Evolutionary conservation across 2,797 vertebrate species (phyloP), one percentile per base, ranked within the genome.

Genomic region (Siniperca obscura): DNA sequence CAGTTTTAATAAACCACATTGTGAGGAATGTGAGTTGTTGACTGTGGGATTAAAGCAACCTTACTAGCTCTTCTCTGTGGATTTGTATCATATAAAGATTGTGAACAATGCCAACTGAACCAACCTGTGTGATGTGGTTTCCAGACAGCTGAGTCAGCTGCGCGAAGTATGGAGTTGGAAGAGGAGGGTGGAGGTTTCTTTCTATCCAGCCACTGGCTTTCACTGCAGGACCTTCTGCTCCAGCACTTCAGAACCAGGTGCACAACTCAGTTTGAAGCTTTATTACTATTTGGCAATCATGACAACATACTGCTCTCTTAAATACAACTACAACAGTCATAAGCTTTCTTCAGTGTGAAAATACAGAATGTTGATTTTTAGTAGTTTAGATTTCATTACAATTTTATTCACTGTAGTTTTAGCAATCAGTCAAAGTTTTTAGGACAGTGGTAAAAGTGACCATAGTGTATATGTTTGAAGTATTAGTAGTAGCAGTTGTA

Each of bases 171-270:
- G 93, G 91, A 91, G 76, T 30, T 88, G 90, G 89, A 93, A 48
- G 73, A 87, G 71, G 76, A 87, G 70, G 56, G 69, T 65, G 34
- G 60, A 75, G 19, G 44, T 69, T 59, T 62, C 73, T 59, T 70
- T 82, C 48, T 70, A 22, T 62, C 64, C 79, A 11, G 62, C 71
- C 14, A 25, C 46, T 82, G 75, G 76, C 40, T 73, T 89, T 36
- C 74, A 68, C 38, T 79, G 74, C 77, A 91, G 89, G 80, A 81
- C 59, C 17, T 83, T 91, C 76, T 91, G 87, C 75, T 90, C 90
- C 21, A 30, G 46, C 34, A 5, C 80, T 21, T 34, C 90, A 59
- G 78, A 77, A 69, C 36, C 87, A 93, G 95, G 95, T 96, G 64
- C 68, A 56, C 3, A 44, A 42, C 48, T 44, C 36, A 10, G 14